Evolutionary conservation across 2,797 vertebrate genomes (phyloP).

Genomic region (Acrossocheilus fasciatus): DNA sequence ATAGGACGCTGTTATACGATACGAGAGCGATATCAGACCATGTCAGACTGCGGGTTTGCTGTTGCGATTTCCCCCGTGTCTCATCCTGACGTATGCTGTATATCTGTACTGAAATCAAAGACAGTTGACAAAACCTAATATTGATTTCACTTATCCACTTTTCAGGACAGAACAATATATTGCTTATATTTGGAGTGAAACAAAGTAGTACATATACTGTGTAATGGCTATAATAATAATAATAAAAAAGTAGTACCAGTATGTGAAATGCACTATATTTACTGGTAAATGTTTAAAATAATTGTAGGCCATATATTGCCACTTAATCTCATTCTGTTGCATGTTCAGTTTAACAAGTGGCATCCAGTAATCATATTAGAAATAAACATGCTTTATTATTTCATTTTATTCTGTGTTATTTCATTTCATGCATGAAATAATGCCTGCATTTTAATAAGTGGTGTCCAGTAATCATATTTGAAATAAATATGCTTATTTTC

Average conservation of each 20-base stretch:
- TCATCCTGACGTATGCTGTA: not conserved
- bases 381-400: not conserved
- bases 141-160: not conserved
- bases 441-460: not conserved
- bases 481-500: not conserved
- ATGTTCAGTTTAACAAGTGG: not conserved
- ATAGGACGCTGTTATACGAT: not conserved
- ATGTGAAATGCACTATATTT: not conserved
- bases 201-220: not conserved
- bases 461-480: not conserved
- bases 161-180: not conserved
- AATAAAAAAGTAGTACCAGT: not conserved
- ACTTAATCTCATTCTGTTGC: not conserved
- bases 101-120: slow-evolving; percentile 17
- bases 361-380: not conserved
- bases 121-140: not conserved
- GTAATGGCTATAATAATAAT: not conserved
- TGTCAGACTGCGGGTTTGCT: not conserved
- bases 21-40: not conserved
- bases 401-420: not conserved
- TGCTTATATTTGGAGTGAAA: not conserved
- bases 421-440: not conserved
- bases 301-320: not conserved
- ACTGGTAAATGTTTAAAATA: not conserved
- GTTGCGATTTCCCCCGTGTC: not conserved